Evolutionary conservation across 2,888 invertebrate species (phyloP), one percentile per base, ranked within the genome.

Genomic region (Mimas tiliae): DNA sequence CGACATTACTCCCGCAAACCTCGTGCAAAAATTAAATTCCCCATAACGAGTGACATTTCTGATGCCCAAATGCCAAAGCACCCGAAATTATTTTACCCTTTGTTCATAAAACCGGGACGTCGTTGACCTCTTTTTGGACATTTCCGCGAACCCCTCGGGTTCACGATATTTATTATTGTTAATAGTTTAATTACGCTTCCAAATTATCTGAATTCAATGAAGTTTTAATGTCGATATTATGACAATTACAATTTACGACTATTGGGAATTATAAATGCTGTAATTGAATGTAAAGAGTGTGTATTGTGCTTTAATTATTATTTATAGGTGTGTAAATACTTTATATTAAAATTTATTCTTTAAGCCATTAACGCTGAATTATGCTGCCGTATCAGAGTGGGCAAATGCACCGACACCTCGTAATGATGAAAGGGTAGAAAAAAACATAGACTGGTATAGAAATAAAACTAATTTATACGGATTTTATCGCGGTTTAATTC

Each of bases 11-110:
- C 0, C 38, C 11, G 34, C 16, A 21, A 12, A 11, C 16, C 12
- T 12, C 11, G 16, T 58, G 38, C 16, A 58, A 58, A 58, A 42
- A 58, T 58, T 58, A 42, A 58, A 58, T 55, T 45, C 45, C 45
- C 53, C 34, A 34, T 58, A 58, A 42, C 38, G 4, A 42, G 19
- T 11, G 50, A 52, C 58, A 58, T 58, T 58, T 42, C 19, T 38
- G 6, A n/a, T 8, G n/a, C n/a, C 58, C 12, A 19, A 53, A 53
- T 58, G 38, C 38, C 16, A 58, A 8, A 42, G 42, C 42, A 12
- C 19, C 33, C n/a, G 34, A 12, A n/a, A 33, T 53, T 1, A 53
- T 58, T 42, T 19, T 11, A 42, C 58, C 42, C 58, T 58, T 58
- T 58, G 42, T 58, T 58, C 38, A 33, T 33, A 33, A 50, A 33